Evolutionary conservation across 2,888 invertebrate genomes (phyloP).

Genomic region (Parascotia fuliginaria): DNA sequence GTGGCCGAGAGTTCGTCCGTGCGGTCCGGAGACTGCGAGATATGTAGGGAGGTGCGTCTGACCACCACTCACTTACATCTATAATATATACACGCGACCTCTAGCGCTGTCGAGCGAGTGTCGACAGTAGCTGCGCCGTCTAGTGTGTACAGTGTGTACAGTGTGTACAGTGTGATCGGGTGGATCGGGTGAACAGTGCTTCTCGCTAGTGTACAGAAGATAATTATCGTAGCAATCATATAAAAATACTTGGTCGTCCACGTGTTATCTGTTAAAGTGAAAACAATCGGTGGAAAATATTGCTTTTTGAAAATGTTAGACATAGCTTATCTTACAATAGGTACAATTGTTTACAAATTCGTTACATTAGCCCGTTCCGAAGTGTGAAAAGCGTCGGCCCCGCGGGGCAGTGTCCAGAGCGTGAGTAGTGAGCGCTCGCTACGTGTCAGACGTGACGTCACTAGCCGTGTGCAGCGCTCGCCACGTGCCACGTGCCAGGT

Average conservation of each 20-base stretch:
- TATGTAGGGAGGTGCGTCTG: too few species aligned
- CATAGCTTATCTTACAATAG: conserved; percentile 17
- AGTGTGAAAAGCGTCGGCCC: neutral
- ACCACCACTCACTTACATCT: too few species aligned
- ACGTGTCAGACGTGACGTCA: conserved; percentile 1
- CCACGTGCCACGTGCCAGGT: too few species aligned
- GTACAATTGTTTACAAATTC: conserved; percentile 35
- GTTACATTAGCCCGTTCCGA: conserved; percentile 22
- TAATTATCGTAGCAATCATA: conserved; percentile 32
- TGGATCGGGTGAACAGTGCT: conserved; percentile 30
- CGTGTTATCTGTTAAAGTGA: conserved; percentile 13
- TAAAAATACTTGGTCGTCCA: conserved; percentile 39
- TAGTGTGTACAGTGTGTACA: too few species aligned
- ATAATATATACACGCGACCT: too few species aligned
- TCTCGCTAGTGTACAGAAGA: conserved; percentile 24
- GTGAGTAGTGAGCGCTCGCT: too few species aligned
- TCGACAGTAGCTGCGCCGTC: too few species aligned
- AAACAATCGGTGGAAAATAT: conserved; percentile 26
- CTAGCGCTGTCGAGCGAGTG: too few species aligned
- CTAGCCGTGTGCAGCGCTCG: too few species aligned
- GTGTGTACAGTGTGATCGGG: too few species aligned
- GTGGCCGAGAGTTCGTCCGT: too few species aligned
- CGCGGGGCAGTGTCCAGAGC: neutral
- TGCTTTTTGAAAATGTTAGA: conserved; percentile 21
- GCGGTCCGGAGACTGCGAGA: neutral